Conservation (phyloP, 1,140 invertebrate genomes). For the Papilio glaucus region DNA sequence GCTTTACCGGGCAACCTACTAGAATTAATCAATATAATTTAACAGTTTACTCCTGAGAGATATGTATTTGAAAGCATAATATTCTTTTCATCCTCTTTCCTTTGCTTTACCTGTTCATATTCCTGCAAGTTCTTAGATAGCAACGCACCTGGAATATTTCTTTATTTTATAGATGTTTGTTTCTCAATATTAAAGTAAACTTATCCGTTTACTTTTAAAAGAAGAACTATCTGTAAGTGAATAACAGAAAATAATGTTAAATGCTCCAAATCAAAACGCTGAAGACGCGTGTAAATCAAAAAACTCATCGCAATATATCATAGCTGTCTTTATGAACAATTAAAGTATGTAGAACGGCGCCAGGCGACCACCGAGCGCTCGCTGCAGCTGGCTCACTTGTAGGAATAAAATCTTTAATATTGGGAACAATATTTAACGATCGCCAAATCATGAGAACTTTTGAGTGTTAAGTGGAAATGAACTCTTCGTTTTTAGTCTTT, state of each 20-base stretch:
- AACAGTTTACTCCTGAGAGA: too few species aligned
- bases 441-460: conserved; percentile 25
- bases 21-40: too few species aligned
- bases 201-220: background rate
- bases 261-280: background rate
- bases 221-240: background rate
- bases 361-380: conserved; percentile 35
- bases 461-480: conserved; percentile 26
- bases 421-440: background rate
- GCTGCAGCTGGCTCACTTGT: conserved; percentile 18
- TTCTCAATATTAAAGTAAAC: too few species aligned
- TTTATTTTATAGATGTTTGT: too few species aligned
- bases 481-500: conserved; percentile 21
- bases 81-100: too few species aligned
- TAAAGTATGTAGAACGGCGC: conserved; percentile 56
- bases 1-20: too few species aligned
- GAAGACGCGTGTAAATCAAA: conserved; percentile 33
- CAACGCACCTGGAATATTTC: too few species aligned
- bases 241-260: background rate
- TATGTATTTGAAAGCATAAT: too few species aligned
- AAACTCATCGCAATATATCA: conserved; percentile 39
- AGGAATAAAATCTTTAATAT: background rate
- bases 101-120: too few species aligned
- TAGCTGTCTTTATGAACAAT: conserved; percentile 41
- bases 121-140: too few species aligned